Base-by-base conservation (phyloP, 2,888 invertebrate genomes). In the Amiota minor region DNA sequence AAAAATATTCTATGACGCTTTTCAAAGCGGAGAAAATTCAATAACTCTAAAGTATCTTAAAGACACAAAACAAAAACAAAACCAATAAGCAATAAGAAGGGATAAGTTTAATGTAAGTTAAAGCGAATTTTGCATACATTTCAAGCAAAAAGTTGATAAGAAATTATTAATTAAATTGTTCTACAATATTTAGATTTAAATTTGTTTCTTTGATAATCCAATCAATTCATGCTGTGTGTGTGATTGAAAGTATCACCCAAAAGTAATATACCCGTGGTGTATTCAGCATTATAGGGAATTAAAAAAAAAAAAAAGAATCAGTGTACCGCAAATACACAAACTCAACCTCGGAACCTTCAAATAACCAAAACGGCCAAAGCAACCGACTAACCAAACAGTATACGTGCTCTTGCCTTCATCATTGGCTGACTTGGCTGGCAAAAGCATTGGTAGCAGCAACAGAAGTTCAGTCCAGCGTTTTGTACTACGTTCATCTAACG, bases 11-110 rank as follows among this genome's bases (percentile, higher is more conserved):
- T 23, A 14, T 62, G 35, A n/a, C n/a, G n/a, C 62, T 35, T 62
- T 62, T 62, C 35, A 35, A 62, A 62, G 35, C 20, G 68, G 56
- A 70, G 69, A 56, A 70, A 70, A 70, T 70, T 70, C 69, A 70
- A 70, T 70, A 70, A 70, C 69, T 56, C 55, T 70, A 70, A 70
- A 70, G 49, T 49, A 70, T 55, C 56, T 35, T 35, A 70, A 23
- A 20, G 46, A 70, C 20, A n/a, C 65, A 65, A 20, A 65, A 65
- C 14, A 65, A 20, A 65, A 65, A 35, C 9, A 62, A 65, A 46
- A 9, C 1, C 20, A 59, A 59, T 16, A 59, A n/a, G 6, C n/a
- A 59, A 4, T 35, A 35, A 35, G 35, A 35, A 35, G 2, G 35
- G 6, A 35, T 6, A 35, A 35, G 35, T 35, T 35, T 35, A 35